These are phyloP conservation scores for Ephydatia muelleri DNA, from an alignment of 37 sponge, comb jelly and placozoan genomes.

Conservation along the genomic window DNA sequence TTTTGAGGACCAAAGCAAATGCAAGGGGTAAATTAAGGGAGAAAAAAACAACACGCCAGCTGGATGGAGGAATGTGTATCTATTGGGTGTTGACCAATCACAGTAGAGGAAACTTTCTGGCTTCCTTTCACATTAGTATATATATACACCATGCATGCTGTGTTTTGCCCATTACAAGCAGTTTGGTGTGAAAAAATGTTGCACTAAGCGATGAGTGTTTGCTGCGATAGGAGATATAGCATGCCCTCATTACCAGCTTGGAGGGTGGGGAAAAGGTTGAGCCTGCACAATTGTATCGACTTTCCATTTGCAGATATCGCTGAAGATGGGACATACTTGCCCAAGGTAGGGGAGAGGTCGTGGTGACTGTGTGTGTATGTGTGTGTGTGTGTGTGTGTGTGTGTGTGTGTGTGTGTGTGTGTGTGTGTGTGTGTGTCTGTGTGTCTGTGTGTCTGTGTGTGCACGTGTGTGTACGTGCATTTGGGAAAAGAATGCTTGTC, in stretches of 20 bases:
- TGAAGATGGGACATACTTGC: slow-evolving; percentile 14
- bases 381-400: background rate
- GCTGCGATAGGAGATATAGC: background rate
- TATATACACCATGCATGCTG: background rate
- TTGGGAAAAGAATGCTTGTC: too few species aligned
- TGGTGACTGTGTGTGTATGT: background rate
- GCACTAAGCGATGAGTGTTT: background rate
- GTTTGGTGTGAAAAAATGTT: background rate
- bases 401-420: background rate
- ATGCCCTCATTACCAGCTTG: background rate
- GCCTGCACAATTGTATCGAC: background rate
- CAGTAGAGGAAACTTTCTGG: background rate
- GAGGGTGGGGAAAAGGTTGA: background rate
- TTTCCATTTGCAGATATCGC: slow-evolving; percentile 53
- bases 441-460: too few species aligned
- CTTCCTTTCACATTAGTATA: slow-evolving; percentile 1
- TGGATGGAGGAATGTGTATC: background rate
- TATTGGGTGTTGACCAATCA: background rate
- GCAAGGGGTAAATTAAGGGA: background rate
- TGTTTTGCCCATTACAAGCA: background rate
- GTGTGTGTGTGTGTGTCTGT: too few species aligned
- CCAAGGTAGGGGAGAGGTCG: background rate
- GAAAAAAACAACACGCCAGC: background rate
- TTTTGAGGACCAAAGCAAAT: too few species aligned
- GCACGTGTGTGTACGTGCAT: too few species aligned